These are phyloP conservation scores for Cheumatopsyche charites DNA, from an alignment of 1,140 invertebrate species.

Conservation along the genomic window DNA sequence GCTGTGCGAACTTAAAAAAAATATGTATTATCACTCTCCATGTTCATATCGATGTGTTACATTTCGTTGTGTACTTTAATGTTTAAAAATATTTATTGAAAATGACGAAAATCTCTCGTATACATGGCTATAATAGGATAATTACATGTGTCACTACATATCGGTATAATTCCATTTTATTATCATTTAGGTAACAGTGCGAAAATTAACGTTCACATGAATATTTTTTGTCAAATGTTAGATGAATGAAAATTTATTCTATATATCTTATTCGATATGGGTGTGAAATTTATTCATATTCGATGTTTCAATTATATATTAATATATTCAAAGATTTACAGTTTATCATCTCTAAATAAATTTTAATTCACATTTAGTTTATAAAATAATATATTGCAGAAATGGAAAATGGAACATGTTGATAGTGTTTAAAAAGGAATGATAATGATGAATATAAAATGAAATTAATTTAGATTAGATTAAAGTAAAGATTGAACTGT, in stretches of 20 bases:
- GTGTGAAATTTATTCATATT: neutral
- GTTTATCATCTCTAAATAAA: too few species aligned
- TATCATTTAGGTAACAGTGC: neutral
- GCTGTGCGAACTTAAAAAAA: constrained; percentile 1
- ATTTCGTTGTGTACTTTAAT: constrained; percentile 10
- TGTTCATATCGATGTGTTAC: constrained; percentile 25
- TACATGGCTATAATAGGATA: constrained; percentile 12
- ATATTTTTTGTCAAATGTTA: constrained; percentile 10
- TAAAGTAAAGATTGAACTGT: too few species aligned
- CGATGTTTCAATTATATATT: neutral
- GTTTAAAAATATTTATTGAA: constrained; percentile 4
- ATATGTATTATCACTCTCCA: neutral
- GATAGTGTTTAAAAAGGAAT: too few species aligned
- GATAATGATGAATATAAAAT: too few species aligned
- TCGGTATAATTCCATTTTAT: constrained; percentile 26
- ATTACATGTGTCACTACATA: constrained; percentile 10
- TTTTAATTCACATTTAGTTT: too few species aligned
- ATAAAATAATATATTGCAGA: too few species aligned
- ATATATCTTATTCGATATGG: neutral
- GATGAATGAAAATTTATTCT: neutral
- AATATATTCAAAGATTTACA: too few species aligned
- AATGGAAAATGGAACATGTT: too few species aligned
- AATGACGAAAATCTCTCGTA: constrained; percentile 31
- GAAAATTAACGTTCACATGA: neutral
- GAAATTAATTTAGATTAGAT: too few species aligned